Base-by-base conservation (phyloP, 2,888 invertebrate species). In the Xylota segnis region DNA sequence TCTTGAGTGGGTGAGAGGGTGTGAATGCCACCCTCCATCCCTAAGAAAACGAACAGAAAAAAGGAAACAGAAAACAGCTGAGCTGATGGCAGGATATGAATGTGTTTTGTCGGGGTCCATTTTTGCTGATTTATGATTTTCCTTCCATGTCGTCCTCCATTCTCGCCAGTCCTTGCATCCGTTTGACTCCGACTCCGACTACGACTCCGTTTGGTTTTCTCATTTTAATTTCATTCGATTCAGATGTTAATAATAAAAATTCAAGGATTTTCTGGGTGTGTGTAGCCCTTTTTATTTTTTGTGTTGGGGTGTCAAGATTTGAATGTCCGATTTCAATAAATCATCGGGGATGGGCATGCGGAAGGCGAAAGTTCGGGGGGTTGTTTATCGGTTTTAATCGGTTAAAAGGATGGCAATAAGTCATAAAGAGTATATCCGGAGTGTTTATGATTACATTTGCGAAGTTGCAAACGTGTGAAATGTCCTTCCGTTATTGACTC, bases 281-380 rank as follows among this genome's bases (percentile, higher is more conserved):
- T 65, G 47, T 75, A 72, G 61, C 59, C 59, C 40, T 50, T 75
- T 50, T 47, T 2, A n/a, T n/a, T n/a, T n/a, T n/a, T n/a, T n/a
- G n/a, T n/a, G n/a, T n/a, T 0, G 7, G 14, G 72, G 66, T 47
- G 34, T 65, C 63, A 79, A 79, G 83, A 84, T 84, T 79, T 75
- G 70, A 58, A 52, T 79, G 83, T 84, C 83, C 83, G 75, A 79
- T 84, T 70, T 75, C 83, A 79, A 84, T 84, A 84, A 84, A 84
- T 84, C 83, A 84, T 70, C 37, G 43, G 66, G 59, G 47, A 59
- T 65, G 65, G 65, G 47, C 58, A 16, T 9, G 14, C 12, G 37
- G 50, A 47, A 56, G 34, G 50, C 43, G 50, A 59, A 75, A 75
- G 58, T 65, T 76, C 58, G 43, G 37, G 37, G 61, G 40, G 68